These are phyloP conservation scores for Erebia aethiops DNA, from an alignment of 2,888 invertebrate genomes.

Conservation along the genomic window DNA sequence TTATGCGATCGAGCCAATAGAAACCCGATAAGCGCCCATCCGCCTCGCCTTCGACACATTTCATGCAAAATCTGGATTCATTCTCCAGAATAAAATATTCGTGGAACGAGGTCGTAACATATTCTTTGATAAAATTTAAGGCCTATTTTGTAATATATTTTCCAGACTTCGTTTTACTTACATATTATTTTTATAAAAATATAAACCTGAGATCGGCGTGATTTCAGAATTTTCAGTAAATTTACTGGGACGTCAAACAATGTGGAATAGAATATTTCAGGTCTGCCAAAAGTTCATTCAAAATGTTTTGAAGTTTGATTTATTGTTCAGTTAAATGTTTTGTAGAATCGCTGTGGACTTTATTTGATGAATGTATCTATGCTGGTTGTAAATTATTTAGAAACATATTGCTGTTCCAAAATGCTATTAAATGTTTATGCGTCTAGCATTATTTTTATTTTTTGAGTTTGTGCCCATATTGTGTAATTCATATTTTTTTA, in stretches of 20 bases:
- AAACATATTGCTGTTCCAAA: background rate
- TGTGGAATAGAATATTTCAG: constrained; percentile 5
- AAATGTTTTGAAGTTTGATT: constrained; percentile 1
- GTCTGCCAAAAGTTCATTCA: constrained; percentile 14
- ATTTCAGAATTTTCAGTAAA: background rate
- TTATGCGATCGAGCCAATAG: constrained; percentile 34
- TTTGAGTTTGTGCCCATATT: background rate
- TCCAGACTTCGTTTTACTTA: background rate
- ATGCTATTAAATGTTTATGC: background rate
- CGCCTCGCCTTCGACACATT: constrained; percentile 32
- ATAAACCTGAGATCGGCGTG: background rate
- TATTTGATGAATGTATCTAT: constrained; percentile 11
- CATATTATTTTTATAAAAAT: no score
- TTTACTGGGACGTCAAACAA: background rate
- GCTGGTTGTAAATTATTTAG: constrained; percentile 9
- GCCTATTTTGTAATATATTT: constrained; percentile 7
- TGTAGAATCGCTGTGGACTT: constrained; percentile 10
- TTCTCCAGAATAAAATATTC: constrained; percentile 20
- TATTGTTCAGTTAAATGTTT: constrained; percentile 16
- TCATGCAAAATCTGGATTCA: constrained; percentile 39
- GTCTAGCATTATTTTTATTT: background rate
- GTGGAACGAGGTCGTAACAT: background rate
- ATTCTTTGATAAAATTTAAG: constrained; percentile 6
- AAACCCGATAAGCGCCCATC: constrained; percentile 39
- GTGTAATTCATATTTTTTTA: no score